A percentile compares a stretch with the other conserved stretches of the same genome.
phyloP scores from a whole-genome alignment of 2,888 invertebrate genomes.

The Drosophila mulleri region DNA sequence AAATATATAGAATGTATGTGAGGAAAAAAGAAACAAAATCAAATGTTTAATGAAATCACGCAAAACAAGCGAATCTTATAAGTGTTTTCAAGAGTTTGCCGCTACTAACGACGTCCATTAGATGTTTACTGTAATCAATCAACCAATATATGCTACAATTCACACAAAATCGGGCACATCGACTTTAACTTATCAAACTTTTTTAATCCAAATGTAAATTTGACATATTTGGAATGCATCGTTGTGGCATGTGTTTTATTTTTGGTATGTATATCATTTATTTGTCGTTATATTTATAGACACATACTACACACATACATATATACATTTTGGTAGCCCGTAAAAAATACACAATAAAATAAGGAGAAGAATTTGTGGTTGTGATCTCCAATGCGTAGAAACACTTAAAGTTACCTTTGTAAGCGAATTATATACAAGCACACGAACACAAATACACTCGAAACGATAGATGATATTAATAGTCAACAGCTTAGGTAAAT shows the following conservation, averaged over 20 bases:
- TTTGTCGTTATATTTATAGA: constrained; percentile 1
- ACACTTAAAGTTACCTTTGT: constrained; percentile 15
- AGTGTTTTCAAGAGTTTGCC: constrained; percentile 49
- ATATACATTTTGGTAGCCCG: constrained; percentile 13
- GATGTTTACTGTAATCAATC: constrained; percentile 49
- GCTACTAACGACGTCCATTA: constrained; percentile 58
- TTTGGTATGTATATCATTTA: constrained; percentile 66
- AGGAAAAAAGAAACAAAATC: not conserved
- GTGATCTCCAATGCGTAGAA: constrained; percentile 48
- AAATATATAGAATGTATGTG: constrained; percentile 29
- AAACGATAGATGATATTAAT: constrained; percentile 11
- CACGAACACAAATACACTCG: not conserved
- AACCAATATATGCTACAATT: constrained; percentile 23
- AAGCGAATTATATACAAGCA: constrained; percentile 4
- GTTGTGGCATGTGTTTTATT: constrained; percentile 69
- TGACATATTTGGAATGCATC: constrained; percentile 59
- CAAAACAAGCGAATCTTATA: constrained; percentile 39
- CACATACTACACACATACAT: not conserved
- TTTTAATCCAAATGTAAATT: constrained; percentile 41
- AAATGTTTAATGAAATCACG: constrained; percentile 32
- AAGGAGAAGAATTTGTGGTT: constrained; percentile 43
- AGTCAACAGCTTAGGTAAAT: constrained; percentile 2
- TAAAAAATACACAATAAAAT: constrained; percentile 11
- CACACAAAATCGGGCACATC: constrained; percentile 41
- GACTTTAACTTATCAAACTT: constrained; percentile 28